Evolutionary conservation across 2,888 invertebrate species (phyloP).

Genomic region (Muschampia plurimacula): DNA sequence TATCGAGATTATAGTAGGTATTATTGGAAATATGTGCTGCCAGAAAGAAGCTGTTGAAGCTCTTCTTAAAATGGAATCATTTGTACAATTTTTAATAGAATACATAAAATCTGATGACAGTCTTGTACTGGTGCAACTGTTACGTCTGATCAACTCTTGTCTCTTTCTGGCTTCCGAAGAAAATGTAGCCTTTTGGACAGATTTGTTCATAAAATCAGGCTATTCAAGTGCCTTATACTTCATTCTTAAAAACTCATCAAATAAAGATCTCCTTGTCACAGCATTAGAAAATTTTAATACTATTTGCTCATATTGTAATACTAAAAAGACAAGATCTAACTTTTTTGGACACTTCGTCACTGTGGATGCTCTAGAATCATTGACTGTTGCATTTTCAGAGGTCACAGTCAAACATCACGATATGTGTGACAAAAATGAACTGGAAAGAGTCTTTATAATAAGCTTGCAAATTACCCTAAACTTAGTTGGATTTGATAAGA

Average conservation of each 20-base stretch:
- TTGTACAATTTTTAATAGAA: slow-evolving; percentile 84
- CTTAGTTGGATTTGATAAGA: slow-evolving; percentile 70
- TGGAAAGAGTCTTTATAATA: slow-evolving; percentile 70
- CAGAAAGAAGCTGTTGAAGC: slow-evolving; percentile 85
- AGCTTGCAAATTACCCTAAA: slow-evolving; percentile 69
- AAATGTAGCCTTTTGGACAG: slow-evolving; percentile 77
- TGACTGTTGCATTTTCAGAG: slow-evolving; percentile 67
- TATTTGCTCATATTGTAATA: slow-evolving; percentile 76
- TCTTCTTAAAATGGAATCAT: slow-evolving; percentile 84
- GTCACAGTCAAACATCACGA: slow-evolving; percentile 61
- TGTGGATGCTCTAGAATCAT: slow-evolving; percentile 62
- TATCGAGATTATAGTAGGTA: slow-evolving; percentile 93
- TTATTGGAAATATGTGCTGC: slow-evolving; percentile 93
- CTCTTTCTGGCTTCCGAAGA: slow-evolving; percentile 71
- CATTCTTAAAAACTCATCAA: slow-evolving; percentile 91
- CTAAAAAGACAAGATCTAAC: slow-evolving; percentile 57
- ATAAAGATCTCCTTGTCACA: slow-evolving; percentile 84
- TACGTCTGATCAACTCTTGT: slow-evolving; percentile 88
- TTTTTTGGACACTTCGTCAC: slow-evolving; percentile 71
- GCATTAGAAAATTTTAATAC: slow-evolving; percentile 87
- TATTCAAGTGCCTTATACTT: slow-evolving; percentile 87
- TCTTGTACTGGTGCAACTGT: slow-evolving; percentile 89
- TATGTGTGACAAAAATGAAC: slow-evolving; percentile 60
- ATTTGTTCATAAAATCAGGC: slow-evolving; percentile 73
- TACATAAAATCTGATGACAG: slow-evolving; percentile 88